Base-by-base conservation (phyloP, 35 echinoderm and acorn worm genomes). In the Stichopus chloronotus region DNA sequence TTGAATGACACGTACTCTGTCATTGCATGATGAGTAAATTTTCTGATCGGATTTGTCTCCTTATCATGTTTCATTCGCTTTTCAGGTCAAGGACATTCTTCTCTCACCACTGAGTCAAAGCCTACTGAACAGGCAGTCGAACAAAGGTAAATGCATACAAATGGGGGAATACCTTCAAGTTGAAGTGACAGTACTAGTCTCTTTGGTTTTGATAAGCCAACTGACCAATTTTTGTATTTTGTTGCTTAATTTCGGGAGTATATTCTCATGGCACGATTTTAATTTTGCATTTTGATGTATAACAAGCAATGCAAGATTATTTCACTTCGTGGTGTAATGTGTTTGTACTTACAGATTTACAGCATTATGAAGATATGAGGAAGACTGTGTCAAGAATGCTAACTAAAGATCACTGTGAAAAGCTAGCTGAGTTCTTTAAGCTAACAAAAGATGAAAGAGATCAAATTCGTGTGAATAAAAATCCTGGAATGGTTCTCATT, bases 401-500 rank as follows among this genome's bases (percentile, higher is more conserved):
- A 13, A 22, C 23, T 23, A 57, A 43, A 43, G 13, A 24, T 7
- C 8, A 83, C 5, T 83, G 79, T 83, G 10, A 83, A 13, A 19
- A 30, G 9, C 23, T 83, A 54, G 23, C 79, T 12, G 79, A 7
- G 20, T 25, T 7, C 25, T 83, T 83, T 30, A 25, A 30, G 5
- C 79, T 83, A 13, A 54, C 5, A 19, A 2, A 5, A 54, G 79
- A n/a, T 24, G 79, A 83, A 19, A 83, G 10, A 7, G 79, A 83
- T 57, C 6, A 10, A 83, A 57, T 83, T 30, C 43, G 16, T 7
- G 17, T 5, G 52, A 7, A 83, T 19, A 2, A 10, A 57, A 7
- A 83, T 10, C 79, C 79, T 83, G 79, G 79, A 9, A 53, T 30
- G 55, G 5, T 83, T n/a, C 79, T 83, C 14, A 25, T 83, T n/a